phyloP scores from a whole-genome alignment of 2,113 vertebrate species.

The Picathartes gymnocephalus region DNA sequence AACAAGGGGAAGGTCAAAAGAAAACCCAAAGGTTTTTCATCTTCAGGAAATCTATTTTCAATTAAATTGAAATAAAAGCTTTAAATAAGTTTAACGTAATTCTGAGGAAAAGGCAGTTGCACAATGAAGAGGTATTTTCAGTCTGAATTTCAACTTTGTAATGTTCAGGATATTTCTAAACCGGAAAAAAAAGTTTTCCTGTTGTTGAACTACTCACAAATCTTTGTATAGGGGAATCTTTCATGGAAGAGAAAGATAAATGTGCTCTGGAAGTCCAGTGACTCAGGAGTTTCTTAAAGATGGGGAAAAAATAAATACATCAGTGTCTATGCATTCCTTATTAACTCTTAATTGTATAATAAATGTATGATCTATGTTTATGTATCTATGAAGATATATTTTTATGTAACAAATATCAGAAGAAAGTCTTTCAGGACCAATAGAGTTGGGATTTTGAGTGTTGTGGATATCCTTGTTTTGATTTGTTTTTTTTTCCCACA shows the following conservation, averaged over 20 bases:
- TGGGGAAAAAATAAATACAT: background rate
- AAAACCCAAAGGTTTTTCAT: background rate
- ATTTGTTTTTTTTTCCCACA: background rate
- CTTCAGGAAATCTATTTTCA: slow-evolving; percentile 20
- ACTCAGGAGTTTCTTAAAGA: background rate
- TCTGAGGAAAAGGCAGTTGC: background rate
- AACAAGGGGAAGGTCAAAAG: background rate
- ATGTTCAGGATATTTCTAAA: background rate
- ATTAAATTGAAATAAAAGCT: background rate
- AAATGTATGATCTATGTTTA: background rate
- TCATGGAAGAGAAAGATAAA: background rate
- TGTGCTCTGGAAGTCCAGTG: background rate
- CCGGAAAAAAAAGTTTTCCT: background rate
- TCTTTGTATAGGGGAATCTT: background rate
- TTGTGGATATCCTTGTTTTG: background rate
- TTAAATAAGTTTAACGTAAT: background rate
- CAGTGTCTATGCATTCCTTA: background rate
- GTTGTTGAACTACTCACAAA: background rate
- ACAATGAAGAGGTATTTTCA: background rate
- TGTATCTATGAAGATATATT: background rate
- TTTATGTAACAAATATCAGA: background rate
- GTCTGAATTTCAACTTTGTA: background rate
- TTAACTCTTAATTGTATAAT: background rate
- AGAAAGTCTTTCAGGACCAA: background rate
- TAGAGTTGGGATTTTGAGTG: background rate